Evolutionary conservation across 1,140 invertebrate species (phyloP).

Genomic region (Panagrolaimus sp.): DNA sequence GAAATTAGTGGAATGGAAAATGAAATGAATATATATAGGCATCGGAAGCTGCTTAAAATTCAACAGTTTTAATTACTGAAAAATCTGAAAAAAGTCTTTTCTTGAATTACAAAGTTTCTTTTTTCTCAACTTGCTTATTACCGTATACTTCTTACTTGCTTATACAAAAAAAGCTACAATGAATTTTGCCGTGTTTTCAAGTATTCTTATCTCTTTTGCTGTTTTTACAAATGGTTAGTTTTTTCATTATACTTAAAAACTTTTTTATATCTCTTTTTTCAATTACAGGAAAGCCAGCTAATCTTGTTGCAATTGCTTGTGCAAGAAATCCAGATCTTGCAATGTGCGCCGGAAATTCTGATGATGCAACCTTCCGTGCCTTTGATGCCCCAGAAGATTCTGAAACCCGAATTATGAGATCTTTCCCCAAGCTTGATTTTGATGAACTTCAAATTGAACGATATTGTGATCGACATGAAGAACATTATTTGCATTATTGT

Average conservation of each 20-base stretch:
- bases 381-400: not conserved
- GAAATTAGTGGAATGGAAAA: no score
- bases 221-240: not conserved
- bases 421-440: slow-evolving; percentile 14
- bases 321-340: slow-evolving; percentile 4
- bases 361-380: slow-evolving; percentile 11
- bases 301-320: slow-evolving; percentile 6
- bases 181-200: slow-evolving; percentile 5
- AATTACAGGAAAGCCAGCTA: slow-evolving; percentile 3
- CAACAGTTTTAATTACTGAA: not conserved
- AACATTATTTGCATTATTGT: slow-evolving; percentile 36
- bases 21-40: no score
- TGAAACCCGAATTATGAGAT: slow-evolving; percentile 10
- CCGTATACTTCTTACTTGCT: not conserved
- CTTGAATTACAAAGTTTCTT: not conserved
- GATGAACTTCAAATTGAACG: slow-evolving; percentile 15
- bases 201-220: not conserved
- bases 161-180: not conserved
- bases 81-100: no score
- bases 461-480: slow-evolving; percentile 24
- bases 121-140: not conserved
- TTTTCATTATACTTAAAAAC: not conserved
- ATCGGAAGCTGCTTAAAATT: no score
- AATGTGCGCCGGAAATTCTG: slow-evolving; percentile 14
- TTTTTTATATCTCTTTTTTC: not conserved